Base-by-base conservation (phyloP, 1,140 invertebrate genomes). In the Sarcophaga bullata region DNA sequence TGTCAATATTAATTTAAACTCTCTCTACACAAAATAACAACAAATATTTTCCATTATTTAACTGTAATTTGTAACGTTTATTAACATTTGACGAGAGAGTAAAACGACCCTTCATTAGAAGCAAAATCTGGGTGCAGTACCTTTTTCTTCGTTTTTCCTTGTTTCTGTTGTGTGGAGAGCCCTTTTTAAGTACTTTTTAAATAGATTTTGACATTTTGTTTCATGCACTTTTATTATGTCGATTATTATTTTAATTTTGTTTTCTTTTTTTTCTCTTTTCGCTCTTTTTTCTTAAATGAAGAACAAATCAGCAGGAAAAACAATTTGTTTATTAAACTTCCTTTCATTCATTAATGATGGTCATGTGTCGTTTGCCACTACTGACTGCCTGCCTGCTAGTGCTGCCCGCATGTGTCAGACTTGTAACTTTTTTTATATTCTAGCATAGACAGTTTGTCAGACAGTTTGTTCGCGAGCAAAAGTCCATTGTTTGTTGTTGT, bases 1-100 rank as follows among this genome's bases (percentile, higher is more conserved):
- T 68, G 62, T 68, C 62, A 68, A 68, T 68, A 68, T 68, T 68
- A 68, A 68, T 68, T 68, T 68, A 68, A 68, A 68, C 62, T 68
- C 25, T 37, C 25, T 68, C n/a, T 68, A 68, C 17, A 68, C 62
- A 68, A 2, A 68, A 19, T 6, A 68, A 68, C 9, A 68, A 68
- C 17, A 62, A 8, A 62, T 17, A 62, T n/a, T n/a, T 4, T 8
- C 19, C 62, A 68, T 68, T 19, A 68, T 68, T 68, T 68, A 19
- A 19, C 62, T 9, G 8, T 68, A 68, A 68, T 68, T 68, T 68
- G 62, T 37, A 68, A 68, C 19, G 62, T 68, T 68, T 17, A 37
- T 37, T 37, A 37, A 37, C 1, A 37, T 37, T 37, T 68, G 19
- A 68, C 54, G 7, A 58, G 0, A 15, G n/a, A 58, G n/a, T n/a